These are phyloP conservation scores for Himalopsyche kuldschensis DNA, from an alignment of 2,888 invertebrate species.

Conservation along the genomic window DNA sequence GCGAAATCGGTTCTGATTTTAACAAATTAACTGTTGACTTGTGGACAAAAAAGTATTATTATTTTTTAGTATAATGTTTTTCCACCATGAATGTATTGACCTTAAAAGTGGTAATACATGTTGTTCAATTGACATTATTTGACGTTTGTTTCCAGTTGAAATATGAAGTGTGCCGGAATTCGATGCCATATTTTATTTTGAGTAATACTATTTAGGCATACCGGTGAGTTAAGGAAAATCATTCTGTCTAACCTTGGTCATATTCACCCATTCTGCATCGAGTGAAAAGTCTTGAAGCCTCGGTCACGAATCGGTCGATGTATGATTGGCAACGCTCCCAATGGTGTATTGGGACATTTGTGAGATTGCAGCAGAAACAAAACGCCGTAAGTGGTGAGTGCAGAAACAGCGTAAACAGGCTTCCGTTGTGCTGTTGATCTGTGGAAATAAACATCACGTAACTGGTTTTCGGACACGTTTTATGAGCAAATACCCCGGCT, in stretches of 20 bases:
- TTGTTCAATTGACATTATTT: too few relatives aligned
- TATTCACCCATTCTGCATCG: slow-evolving; percentile 78
- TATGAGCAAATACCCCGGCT: not conserved
- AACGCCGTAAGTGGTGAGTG: slow-evolving; percentile 92
- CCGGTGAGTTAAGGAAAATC: not conserved
- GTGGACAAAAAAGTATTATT: too few relatives aligned
- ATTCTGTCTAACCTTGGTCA: not conserved
- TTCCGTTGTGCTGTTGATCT: slow-evolving; percentile 86
- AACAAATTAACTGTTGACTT: too few relatives aligned
- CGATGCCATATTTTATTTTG: too few relatives aligned
- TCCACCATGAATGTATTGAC: too few relatives aligned
- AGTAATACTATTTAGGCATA: not conserved
- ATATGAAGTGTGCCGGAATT: too few relatives aligned
- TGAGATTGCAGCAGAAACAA: slow-evolving; percentile 88
- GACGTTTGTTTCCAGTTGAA: too few relatives aligned
- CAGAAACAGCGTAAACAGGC: slow-evolving; percentile 91
- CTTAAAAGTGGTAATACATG: too few relatives aligned
- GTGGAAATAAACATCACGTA: slow-evolving; percentile 41
- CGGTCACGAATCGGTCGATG: slow-evolving; percentile 86
- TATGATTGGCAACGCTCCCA: slow-evolving; percentile 91
- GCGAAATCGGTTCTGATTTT: too few relatives aligned
- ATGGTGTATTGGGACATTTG: slow-evolving; percentile 78
- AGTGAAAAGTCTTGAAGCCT: slow-evolving; percentile 81
- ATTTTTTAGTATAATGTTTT: too few relatives aligned
- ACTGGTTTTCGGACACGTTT: not conserved